These are phyloP conservation scores for Acanthis flammea DNA, from an alignment of 2,797 vertebrate species.

Conservation along the genomic window DNA sequence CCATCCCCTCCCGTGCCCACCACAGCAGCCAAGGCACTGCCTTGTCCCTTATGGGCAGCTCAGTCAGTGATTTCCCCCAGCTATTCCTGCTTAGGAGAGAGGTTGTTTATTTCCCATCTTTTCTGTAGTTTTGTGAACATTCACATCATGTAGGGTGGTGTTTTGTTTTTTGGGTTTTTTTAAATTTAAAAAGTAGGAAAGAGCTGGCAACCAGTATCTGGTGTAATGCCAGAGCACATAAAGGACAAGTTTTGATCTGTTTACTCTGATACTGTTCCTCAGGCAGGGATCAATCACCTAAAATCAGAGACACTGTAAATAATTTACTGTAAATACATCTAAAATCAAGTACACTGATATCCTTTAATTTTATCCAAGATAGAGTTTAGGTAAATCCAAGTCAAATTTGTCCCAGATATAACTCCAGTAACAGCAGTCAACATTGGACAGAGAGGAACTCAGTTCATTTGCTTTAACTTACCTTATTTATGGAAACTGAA, in stretches of 20 bases:
- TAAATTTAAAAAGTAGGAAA: neutral
- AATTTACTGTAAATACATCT: neutral
- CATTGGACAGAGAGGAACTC: neutral
- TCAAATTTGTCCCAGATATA: neutral
- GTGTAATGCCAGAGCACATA: neutral
- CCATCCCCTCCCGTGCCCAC: accelerated
- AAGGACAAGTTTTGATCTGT: neutral
- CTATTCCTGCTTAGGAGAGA: neutral
- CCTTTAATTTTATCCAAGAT: neutral
- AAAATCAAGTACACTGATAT: neutral
- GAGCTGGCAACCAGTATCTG: neutral
- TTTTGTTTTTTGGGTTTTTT: neutral
- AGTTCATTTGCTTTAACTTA: neutral
- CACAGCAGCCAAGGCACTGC: neutral
- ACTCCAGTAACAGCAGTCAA: neutral
- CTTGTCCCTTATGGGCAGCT: neutral
- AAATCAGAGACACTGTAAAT: neutral
- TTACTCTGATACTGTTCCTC: neutral
- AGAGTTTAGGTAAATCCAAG: neutral
- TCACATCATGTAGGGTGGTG: accelerated
- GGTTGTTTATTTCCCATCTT: neutral
- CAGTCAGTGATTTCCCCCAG: neutral
- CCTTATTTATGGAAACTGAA: neutral
- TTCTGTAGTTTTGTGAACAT: neutral
- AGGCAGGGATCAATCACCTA: neutral